phyloP scores from a whole-genome alignment of 2,113 vertebrate genomes.

The Oplegnathus fasciatus region DNA sequence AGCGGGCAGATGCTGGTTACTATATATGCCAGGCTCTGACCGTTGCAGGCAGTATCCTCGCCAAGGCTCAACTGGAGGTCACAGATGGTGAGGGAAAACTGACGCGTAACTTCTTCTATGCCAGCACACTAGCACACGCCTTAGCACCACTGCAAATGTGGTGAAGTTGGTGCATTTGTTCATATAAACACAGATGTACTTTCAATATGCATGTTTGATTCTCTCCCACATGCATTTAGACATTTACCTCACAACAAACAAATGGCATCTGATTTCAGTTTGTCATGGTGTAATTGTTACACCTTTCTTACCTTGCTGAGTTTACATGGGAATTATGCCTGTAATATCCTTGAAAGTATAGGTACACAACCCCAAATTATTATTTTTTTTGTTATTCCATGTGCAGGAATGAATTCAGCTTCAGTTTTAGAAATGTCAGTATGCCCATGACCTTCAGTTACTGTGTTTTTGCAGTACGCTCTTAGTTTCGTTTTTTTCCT shows the following conservation, averaged over 20 bases:
- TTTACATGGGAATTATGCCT: constrained; percentile 52
- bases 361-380: not conserved
- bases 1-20: constrained; percentile 93
- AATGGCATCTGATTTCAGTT: constrained; percentile 7
- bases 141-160: constrained; percentile 10
- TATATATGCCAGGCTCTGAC: constrained; percentile 99
- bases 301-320: constrained; percentile 14
- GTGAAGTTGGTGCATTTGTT: constrained; percentile 5
- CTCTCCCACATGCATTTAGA: not conserved
- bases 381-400: not conserved
- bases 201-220: not conserved
- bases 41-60: constrained; percentile 97
- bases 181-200: constrained; percentile 3
- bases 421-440: constrained; percentile 33
- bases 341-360: constrained; percentile 41
- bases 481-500: constrained; percentile 42
- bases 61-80: constrained; percentile 99
- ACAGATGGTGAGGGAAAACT: constrained; percentile 91
- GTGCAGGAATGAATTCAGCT: constrained; percentile 23
- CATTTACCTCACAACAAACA: not conserved
- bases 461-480: constrained; percentile 33
- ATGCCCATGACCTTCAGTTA: constrained; percentile 61
- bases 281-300: not conserved
- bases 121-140: constrained; percentile 36
- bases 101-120: constrained; percentile 21